Conservation (phyloP, 2,888 invertebrate species). For the Dascillus cervinus region DNA sequence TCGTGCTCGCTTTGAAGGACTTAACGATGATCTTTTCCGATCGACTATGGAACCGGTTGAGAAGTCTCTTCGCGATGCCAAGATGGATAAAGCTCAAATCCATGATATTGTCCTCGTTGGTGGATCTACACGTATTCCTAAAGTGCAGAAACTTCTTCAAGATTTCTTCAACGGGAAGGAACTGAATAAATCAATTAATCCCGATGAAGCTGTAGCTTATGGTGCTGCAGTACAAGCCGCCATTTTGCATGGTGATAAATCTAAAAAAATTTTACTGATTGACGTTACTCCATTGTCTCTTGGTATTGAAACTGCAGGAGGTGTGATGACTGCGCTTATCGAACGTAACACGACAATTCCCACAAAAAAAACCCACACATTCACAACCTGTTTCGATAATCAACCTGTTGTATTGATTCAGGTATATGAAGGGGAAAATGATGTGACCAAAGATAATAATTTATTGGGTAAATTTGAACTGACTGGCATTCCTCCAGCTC, state of each 20-base stretch:
- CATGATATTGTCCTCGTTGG: slow-evolving; percentile 90
- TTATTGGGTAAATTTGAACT: slow-evolving; percentile 94
- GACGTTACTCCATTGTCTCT: slow-evolving; percentile 89
- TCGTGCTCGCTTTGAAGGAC: slow-evolving; percentile 92
- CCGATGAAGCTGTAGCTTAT: slow-evolving; percentile 96
- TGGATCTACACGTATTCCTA: slow-evolving; percentile 96
- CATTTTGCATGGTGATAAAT: slow-evolving; percentile 85
- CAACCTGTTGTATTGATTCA: slow-evolving; percentile 92
- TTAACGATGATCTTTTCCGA: slow-evolving; percentile 93
- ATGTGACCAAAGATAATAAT: slow-evolving; percentile 95
- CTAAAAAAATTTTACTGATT: slow-evolving; percentile 76
- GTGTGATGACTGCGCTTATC: slow-evolving; percentile 94
- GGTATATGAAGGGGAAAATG: slow-evolving; percentile 89
- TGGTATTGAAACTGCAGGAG: slow-evolving; percentile 87
- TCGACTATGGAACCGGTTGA: slow-evolving; percentile 95
- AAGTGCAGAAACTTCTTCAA: slow-evolving; percentile 93
- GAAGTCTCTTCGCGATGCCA: slow-evolving; percentile 91
- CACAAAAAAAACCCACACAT: slow-evolving; percentile 93
- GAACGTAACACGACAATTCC: slow-evolving; percentile 97
- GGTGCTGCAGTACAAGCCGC: slow-evolving; percentile 96
- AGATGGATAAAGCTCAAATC: slow-evolving; percentile 87
- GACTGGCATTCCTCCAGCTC: slow-evolving; percentile 92
- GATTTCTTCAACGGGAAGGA: slow-evolving; percentile 96
- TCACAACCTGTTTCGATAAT: slow-evolving; percentile 96
- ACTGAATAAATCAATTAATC: slow-evolving; percentile 93